Percentiles rank a stretch among this genome's conserved stretches.
These are phyloP conservation scores for Sebastes itinus DNA, from an alignment of 2,797 vertebrate genomes.

Conservation along the genomic window DNA sequence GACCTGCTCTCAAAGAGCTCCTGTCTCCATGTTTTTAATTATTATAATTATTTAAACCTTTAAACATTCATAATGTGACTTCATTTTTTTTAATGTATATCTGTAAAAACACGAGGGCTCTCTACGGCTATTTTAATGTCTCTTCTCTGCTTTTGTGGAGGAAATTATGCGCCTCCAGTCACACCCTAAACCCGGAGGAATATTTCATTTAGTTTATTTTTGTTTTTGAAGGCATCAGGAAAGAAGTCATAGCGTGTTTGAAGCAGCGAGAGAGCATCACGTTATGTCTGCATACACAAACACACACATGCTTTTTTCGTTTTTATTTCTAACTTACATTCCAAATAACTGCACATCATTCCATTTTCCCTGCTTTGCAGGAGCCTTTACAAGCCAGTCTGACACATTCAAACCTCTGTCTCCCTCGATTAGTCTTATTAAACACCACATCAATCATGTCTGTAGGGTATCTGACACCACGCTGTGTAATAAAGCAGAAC, in stretches of 20 bases:
- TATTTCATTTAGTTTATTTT: neutral
- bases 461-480: neutral
- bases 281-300: constrained; percentile 16
- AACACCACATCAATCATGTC: neutral
- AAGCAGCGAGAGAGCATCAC: constrained; percentile 28
- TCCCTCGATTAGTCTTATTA: constrained; percentile 5
- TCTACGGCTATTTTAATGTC: constrained; percentile 58
- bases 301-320: constrained; percentile 7
- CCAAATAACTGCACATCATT: constrained; percentile 66
- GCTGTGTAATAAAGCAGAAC: constrained; percentile 25
- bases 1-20: constrained; percentile 85
- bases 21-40: constrained; percentile 77
- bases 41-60: constrained; percentile 84
- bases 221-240: constrained; percentile 44
- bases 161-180: constrained; percentile 33
- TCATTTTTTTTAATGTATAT: constrained; percentile 50
- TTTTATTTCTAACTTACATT: constrained; percentile 58
- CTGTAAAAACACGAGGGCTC: constrained; percentile 82
- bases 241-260: constrained; percentile 54
- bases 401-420: constrained; percentile 22
- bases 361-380: constrained; percentile 36
- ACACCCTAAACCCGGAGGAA: constrained; percentile 18
- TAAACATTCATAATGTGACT: constrained; percentile 81
- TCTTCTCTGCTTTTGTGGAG: constrained; percentile 44
- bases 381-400: constrained; percentile 35